These are phyloP conservation scores for Copsychus sechellarum DNA, from an alignment of 2,113 vertebrate genomes.

Conservation along the genomic window DNA sequence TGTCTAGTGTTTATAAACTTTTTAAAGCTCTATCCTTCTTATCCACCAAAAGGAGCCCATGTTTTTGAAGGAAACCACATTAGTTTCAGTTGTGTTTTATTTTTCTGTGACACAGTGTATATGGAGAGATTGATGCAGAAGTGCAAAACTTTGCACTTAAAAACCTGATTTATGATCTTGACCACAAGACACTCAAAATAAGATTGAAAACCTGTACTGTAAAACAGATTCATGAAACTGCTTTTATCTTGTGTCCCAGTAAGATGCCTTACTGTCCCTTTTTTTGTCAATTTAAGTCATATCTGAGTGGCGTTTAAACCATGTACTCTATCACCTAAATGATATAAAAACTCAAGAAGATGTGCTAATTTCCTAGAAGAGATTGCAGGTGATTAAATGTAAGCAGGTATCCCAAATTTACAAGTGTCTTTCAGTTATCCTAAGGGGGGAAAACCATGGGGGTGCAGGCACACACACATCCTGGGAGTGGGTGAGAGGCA, in stretches of 20 bases:
- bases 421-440: neutral
- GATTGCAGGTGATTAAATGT: neutral
- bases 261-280: neutral
- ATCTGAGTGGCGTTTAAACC: neutral
- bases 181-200: neutral
- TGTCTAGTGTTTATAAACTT: neutral
- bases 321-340: neutral
- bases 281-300: neutral
- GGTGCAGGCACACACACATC: rapidly evolving
- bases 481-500: rapidly evolving
- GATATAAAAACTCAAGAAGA: neutral
- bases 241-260: neutral
- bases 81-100: neutral
- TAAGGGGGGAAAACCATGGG: rapidly evolving
- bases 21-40: neutral
- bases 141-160: neutral
- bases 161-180: neutral
- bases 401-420: neutral
- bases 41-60: neutral
- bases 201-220: neutral
- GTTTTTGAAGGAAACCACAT: neutral
- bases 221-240: neutral
- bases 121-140: neutral
- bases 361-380: neutral
- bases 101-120: neutral